These are phyloP conservation scores for Onychostoma macrolepis DNA, from an alignment of 2,113 vertebrate genomes.

Conservation along the genomic window DNA sequence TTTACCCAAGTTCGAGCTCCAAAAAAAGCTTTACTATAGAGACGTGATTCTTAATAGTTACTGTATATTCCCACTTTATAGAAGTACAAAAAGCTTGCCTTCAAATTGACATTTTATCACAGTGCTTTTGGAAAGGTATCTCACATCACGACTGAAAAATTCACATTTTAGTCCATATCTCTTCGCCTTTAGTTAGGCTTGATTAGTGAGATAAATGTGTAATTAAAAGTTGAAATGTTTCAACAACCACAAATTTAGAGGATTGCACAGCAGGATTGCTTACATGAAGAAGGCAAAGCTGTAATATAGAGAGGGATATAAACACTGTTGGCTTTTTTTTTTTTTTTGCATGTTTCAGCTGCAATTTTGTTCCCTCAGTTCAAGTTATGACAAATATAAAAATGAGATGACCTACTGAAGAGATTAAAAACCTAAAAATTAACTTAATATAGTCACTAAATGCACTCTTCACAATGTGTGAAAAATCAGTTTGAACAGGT, in stretches of 20 bases:
- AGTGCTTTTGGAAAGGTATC: conserved; percentile 14
- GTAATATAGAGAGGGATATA: neutral
- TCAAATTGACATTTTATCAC: conserved; percentile 25
- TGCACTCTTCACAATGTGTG: conserved; percentile 1
- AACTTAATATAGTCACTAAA: neutral
- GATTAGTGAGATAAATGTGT: neutral
- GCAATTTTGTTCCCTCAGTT: conserved; percentile 7
- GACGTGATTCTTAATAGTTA: neutral
- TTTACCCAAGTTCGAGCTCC: neutral
- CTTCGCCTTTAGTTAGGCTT: neutral
- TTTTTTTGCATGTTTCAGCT: neutral
- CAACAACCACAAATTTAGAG: conserved; percentile 18
- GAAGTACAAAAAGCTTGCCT: conserved; percentile 22
- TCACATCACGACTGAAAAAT: neutral
- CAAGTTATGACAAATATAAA: conserved; percentile 34
- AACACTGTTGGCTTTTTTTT: neutral
- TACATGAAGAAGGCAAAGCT: conserved; percentile 6
- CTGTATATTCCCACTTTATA: neutral
- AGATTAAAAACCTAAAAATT: neutral
- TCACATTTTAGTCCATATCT: conserved; percentile 10
- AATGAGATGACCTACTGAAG: conserved; percentile 22
- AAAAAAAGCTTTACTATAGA: neutral
- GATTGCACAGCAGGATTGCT: neutral
- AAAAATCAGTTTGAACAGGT: neutral
- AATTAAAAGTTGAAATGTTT: neutral